Percentiles rank a stretch among this genome's conserved stretches.
Conservation (phyloP, 2,888 invertebrate genomes). For the Dendrolimus pini region DNA sequence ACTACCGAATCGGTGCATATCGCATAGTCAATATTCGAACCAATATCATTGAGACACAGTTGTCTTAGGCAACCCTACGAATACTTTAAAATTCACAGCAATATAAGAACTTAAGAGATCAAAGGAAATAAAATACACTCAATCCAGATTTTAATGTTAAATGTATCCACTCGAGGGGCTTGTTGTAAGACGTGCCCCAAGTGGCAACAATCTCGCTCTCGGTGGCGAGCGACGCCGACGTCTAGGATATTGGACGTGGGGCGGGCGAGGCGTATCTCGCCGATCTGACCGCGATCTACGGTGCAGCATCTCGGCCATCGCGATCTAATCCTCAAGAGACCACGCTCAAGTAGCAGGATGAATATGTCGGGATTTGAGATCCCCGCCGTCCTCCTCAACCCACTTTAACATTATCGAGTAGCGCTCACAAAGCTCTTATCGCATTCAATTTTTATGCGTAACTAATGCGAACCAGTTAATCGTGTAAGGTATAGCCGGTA, state of each 20-base stretch:
- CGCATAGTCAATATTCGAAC: too few species aligned
- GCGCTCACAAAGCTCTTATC: slow-evolving; percentile 24
- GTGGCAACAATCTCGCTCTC: slow-evolving; percentile 44
- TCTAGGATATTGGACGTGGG: slow-evolving; percentile 29
- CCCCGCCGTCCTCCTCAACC: slow-evolving; percentile 15
- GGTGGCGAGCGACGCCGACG: slow-evolving; percentile 28
- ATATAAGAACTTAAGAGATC: slow-evolving; percentile 16
- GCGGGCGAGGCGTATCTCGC: slow-evolving; percentile 50
- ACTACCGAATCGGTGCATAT: too few species aligned
- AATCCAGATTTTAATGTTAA: slow-evolving; percentile 38
- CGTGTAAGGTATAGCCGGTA: slow-evolving; percentile 5
- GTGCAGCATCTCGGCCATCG: slow-evolving; percentile 38
- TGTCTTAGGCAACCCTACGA: too few species aligned
- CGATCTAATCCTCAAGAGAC: slow-evolving; percentile 37
- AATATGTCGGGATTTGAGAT: slow-evolving; percentile 23
- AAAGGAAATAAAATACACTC: slow-evolving; percentile 32
- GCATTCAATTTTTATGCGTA: slow-evolving; percentile 25
- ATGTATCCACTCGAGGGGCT: slow-evolving; percentile 39
- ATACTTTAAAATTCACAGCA: not conserved
- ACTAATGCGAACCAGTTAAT: slow-evolving; percentile 19
- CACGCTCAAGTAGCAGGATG: slow-evolving; percentile 31
- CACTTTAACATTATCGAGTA: slow-evolving; percentile 22
- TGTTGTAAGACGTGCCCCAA: slow-evolving; percentile 46
- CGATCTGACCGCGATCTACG: slow-evolving; percentile 52
- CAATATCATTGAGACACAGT: too few species aligned